Evolutionary conservation across 2,797 vertebrate genomes (phyloP), one percentile per base, ranked within the genome.

Genomic region (Urophycis tenuis): DNA sequence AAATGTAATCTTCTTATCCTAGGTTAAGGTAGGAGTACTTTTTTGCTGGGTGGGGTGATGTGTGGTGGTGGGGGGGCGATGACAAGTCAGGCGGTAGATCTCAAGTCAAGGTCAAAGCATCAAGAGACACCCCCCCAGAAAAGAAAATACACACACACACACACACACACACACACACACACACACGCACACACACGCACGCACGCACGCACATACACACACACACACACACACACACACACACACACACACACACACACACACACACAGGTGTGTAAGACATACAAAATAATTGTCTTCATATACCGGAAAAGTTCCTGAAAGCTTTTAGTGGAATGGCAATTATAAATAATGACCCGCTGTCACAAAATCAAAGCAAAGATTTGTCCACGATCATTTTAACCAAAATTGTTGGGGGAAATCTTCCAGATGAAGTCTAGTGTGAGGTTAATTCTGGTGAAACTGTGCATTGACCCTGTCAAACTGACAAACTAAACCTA

Each of bases 21-120:
- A 60, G 22, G 53, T 60, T 71, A 32, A 33, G 69, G 69, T 31
- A 33, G 69, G 69, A 71, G 69, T 73, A 78, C 39, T 30, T 84
- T 72, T 73, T 67, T 77, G 19, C n/a, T n/a, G n/a, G n/a, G n/a
- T n/a, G n/a, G n/a, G n/a, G n/a, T n/a, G n/a, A n/a, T n/a, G n/a
- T n/a, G n/a, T n/a, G n/a, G n/a, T n/a, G 53, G 25, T n/a, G 10
- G 60, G 32, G 19, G n/a, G n/a, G 74, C 14, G 70, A 33, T 36
- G 22, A 25, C 34, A 10, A 35, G 32, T 31, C 69, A 71, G 69
- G 69, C 32, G 69, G 31, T 71, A 71, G 69, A 31, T 71, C 32
- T 71, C 69, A 31, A 71, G 30, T 31, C 69, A 71, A 71, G 69
- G 69, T 71, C 31, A 33, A 31, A 22, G 69, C 69, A 31, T 71